Conservation (phyloP, 2,888 invertebrate genomes). For the Deilephila elpenor region DNA sequence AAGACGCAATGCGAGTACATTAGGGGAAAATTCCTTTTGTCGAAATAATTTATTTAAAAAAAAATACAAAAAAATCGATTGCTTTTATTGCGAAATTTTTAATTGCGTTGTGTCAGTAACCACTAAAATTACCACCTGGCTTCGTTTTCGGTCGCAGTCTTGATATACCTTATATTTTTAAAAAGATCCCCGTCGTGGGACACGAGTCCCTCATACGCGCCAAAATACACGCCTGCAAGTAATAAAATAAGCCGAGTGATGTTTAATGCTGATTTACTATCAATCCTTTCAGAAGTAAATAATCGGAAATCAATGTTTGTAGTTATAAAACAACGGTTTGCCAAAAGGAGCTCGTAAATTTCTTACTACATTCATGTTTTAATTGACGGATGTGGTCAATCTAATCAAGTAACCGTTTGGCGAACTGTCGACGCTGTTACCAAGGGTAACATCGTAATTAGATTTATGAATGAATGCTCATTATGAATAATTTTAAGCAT, state of each 20-base stretch:
- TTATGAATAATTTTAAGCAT: neutral
- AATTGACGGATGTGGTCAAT: slow-evolving; percentile 17
- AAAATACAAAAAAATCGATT: too few species aligned
- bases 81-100: too few species aligned
- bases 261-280: slow-evolving; percentile 42
- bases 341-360: slow-evolving; percentile 18
- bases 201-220: too few species aligned
- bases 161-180: neutral
- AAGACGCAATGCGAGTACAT: too few species aligned
- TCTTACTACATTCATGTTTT: slow-evolving; percentile 4
- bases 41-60: too few species aligned
- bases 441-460: neutral
- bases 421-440: neutral
- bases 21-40: too few species aligned
- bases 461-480: neutral
- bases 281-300: slow-evolving; percentile 38
- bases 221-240: slow-evolving; percentile 2
- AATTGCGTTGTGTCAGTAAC: too few species aligned
- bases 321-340: slow-evolving; percentile 26
- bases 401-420: neutral
- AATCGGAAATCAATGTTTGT: slow-evolving; percentile 37
- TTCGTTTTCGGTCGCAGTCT: too few species aligned
- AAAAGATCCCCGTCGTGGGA: too few species aligned
- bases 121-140: too few species aligned
- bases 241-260: slow-evolving; percentile 36